Base-by-base conservation (phyloP, 1,140 invertebrate genomes). In the Centruroides vittatus region DNA sequence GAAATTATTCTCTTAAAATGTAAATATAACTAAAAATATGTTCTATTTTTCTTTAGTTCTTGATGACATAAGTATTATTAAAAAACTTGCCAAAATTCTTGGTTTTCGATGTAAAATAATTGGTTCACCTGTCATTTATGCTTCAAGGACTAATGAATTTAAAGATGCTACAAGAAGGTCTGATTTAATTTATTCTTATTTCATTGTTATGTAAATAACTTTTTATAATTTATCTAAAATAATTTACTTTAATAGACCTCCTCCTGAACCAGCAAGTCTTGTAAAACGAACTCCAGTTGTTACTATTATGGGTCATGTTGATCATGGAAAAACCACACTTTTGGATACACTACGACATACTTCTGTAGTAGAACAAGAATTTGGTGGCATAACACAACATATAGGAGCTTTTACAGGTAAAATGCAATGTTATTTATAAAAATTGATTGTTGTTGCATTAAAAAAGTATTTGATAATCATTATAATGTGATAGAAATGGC, bases 321-420 rank as follows among this genome's bases (percentile, higher is more conserved):
- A 99, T 81, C 96, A 99, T 78, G 95, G 95, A 3, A 99, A 99
- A 81, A 99, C 97, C 5, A 98, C 96, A 4, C 77, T 99, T 4
- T 74, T 99, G 7, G 97, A 99, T 78, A 78, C 86, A 1, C 74
- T 99, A 23, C 75, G 96, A 59, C 81, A 93, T 58, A 84, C 92
- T 0, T 81, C 84, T 61, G 84, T 99, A 49, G 94, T 93, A 0
- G 81, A 85, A 23, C 78, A 83, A 48, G 97, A 99, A 79, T 96
- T 94, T 77, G 97, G 97, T n/a, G 97, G 97, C 13, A 99, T 99
- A 52, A 99, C 97, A 0, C 97, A 99, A 74, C 95, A 99, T 74
- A 98, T 99, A 73, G 97, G 96, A 64, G 97, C 97, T 47, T 99
- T 99, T 77, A 86, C 86, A 71, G 88, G 79, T 77, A 48, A 41